A percentile compares a stretch with the other conserved stretches of the same genome.
Evolutionary conservation across 2,113 vertebrate species (phyloP).

Genomic region (Apistogramma diplotaenia): DNA sequence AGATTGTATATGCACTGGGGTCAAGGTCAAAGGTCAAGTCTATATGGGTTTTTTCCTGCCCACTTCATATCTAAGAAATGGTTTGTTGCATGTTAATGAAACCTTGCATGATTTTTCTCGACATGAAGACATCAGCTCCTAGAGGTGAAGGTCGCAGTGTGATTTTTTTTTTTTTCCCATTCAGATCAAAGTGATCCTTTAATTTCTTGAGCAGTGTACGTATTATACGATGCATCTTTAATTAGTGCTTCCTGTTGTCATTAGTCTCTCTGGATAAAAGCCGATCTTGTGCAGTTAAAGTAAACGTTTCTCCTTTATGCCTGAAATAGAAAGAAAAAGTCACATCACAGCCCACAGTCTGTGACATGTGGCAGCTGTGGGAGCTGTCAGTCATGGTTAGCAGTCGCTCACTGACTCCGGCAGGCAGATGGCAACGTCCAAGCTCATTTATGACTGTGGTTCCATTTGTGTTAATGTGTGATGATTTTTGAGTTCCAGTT

Average conservation of each 20-base stretch:
- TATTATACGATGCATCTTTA: background rate
- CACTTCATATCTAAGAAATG: too few relatives aligned
- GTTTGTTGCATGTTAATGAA: too few relatives aligned
- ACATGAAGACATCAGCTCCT: too few relatives aligned
- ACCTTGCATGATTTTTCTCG: too few relatives aligned
- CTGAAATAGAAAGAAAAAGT: background rate
- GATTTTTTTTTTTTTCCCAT: too few relatives aligned
- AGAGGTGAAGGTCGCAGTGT: too few relatives aligned
- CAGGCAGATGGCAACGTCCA: background rate
- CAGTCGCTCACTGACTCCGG: background rate
- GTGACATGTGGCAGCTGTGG: background rate
- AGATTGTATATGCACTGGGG: too few relatives aligned
- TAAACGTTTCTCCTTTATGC: background rate
- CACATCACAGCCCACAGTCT: background rate
- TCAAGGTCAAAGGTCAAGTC: too few relatives aligned
- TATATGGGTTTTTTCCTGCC: too few relatives aligned
- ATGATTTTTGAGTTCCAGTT: background rate
- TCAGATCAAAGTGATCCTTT: too few relatives aligned
- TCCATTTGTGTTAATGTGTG: background rate
- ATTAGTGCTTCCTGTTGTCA: background rate
- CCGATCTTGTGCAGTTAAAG: background rate
- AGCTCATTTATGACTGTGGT: background rate
- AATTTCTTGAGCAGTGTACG: too few relatives aligned
- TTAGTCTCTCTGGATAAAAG: background rate
- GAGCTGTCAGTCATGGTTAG: background rate